Evolutionary conservation across 2,113 vertebrate genomes (phyloP), one percentile per base, ranked within the genome.

Genomic region (Empidonax alnorum): DNA sequence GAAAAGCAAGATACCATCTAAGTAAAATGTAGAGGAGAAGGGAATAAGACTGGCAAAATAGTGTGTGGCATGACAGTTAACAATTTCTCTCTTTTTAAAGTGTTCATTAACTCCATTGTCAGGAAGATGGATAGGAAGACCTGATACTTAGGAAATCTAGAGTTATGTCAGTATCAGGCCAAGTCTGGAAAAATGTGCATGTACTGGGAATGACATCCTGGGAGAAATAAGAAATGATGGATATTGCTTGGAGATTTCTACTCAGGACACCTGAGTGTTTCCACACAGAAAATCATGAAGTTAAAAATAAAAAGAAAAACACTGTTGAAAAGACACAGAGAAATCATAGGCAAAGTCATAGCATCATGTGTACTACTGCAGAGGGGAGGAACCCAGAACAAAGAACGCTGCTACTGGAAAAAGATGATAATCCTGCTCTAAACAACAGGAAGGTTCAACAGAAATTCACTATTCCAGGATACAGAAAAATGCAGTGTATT

Each of bases 61-160:
- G 3, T 3, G 12, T 37, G 28, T 46, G 2, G 3, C 0, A 0
- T 50, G 52, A 5, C 62, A 63, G 30, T 37, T 35, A 76, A 58
- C 4, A 74, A 37, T 33, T 63, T 59, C 6, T 63, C 6, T 63
- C 39, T 49, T 50, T 16, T 67, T 14, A 7, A 39, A 28, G 7
- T 58, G 13, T 37, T 94, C 71, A 15, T 63, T 44, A 92, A 42
- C 9, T 42, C 15, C 25, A 7, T 11, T 13, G 2, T 10, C 8
- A 73, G n/a, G 37, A 74, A 41, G 81, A 49, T 10, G 8, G 35
- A 47, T 44, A 42, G 12, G n/a, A 73, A 2, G 27, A 77, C 35
- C 35, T 56, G 37, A 62, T 10, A 58, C 41, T 31, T 37, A 19
- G 20, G 53, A 83, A 83, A 3, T 71, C 52, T 49, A 72, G 25